These are phyloP conservation scores for Podarcis cretensis DNA, from an alignment of 2,113 vertebrate species.

Conservation along the genomic window DNA sequence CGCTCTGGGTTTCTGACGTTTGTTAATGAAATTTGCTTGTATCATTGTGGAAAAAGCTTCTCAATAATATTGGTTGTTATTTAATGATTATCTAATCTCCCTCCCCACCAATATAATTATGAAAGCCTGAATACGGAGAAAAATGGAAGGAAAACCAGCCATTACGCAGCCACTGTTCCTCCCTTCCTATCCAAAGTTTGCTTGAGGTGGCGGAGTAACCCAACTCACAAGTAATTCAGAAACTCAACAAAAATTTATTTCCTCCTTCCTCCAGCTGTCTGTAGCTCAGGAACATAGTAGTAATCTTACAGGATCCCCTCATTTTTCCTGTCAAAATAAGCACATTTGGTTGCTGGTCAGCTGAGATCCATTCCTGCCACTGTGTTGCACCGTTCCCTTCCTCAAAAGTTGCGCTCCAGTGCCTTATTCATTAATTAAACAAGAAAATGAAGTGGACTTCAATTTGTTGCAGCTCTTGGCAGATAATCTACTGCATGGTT, in stretches of 20 bases:
- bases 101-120: background rate
- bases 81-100: background rate
- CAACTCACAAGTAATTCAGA: conserved; percentile 14
- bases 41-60: background rate
- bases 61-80: background rate
- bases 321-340: conserved; percentile 12
- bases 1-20: too few species aligned
- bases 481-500: conserved; percentile 29
- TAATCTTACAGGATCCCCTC: conserved; percentile 18
- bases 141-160: background rate
- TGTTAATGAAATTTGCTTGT: background rate
- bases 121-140: background rate
- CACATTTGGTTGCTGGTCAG: background rate
- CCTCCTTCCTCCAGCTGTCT: background rate
- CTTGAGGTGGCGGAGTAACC: background rate
- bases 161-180: background rate
- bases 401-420: conserved; percentile 4
- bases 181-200: background rate
- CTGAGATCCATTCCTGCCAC: conserved; percentile 15
- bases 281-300: conserved; percentile 28
- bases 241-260: conserved; percentile 15
- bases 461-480: conserved; percentile 18
- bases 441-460: background rate
- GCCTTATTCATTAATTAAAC: conserved; percentile 36
- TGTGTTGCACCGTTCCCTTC: background rate